Evolutionary conservation across 2,888 invertebrate genomes (phyloP), one percentile per base, ranked within the genome.

Genomic region (Parthenolecanium corni): DNA sequence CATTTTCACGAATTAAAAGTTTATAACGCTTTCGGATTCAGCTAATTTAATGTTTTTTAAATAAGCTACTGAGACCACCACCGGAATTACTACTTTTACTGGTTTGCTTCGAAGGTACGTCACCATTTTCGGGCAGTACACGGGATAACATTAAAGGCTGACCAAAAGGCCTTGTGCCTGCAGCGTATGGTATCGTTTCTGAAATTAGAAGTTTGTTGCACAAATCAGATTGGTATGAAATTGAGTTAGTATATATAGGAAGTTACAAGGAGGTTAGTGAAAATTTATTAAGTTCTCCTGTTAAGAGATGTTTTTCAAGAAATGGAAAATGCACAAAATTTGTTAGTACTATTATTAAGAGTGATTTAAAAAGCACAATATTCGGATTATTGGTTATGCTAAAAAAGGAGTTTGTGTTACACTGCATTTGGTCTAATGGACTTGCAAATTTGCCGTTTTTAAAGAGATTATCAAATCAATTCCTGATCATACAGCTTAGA

Each of bases 151-250:
- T 83, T 74, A 89, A 78, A 66, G 89, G 88, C 74, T 88, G 86
- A 72, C 88, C 88, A 73, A 85, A 85, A 66, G 85, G 82, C 74
- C 85, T 79, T 69, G 80, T 80, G 69, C 80, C 79, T 68, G 79
- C 77, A 72, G 76, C 76, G 72, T 75, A 76, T 64, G 68, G 68
- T 52, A 68, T 64, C 57, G 69, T 67, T 67, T 70, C 70, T 67
- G 69, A 65, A 69, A 68, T 46, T n/a, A 31, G 31, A 31, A 31
- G 31, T 31, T 31, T 31, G 31, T 21, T 23, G 24, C 31, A 20
- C 21, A 6, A 49, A 49, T 49, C 21, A 49, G 21, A 23, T 18
- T 2, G n/a, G 53, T 38, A 53, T 16, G 18, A 36, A 52, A 3
- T 9, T 31, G 31, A 4, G n/a, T n/a, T n/a, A n/a, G n/a, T n/a